phyloP scores from a whole-genome alignment of 2,888 invertebrate species.

The Plusia festucae region DNA sequence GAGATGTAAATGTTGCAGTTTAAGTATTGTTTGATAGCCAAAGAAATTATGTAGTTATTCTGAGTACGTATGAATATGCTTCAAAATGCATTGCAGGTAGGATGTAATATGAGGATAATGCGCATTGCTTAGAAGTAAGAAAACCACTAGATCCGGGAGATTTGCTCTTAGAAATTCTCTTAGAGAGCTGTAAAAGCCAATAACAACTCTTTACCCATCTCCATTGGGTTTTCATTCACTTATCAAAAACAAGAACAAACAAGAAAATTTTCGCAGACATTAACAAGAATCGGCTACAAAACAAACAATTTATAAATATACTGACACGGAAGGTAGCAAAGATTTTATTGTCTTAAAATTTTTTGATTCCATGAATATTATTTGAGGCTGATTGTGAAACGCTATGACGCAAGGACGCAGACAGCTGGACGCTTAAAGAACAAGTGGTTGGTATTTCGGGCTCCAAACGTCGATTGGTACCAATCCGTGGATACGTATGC shows the following conservation, averaged over 20 bases:
- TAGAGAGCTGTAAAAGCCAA: not conserved
- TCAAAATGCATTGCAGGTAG: not conserved
- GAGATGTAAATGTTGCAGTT: conserved; percentile 16
- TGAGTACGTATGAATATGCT: not conserved
- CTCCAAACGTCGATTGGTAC: conserved; percentile 50
- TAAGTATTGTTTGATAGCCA: too few relatives aligned
- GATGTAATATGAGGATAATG: not conserved
- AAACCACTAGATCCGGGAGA: conserved; percentile 4
- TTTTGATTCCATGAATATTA: conserved; percentile 47
- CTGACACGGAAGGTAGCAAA: conserved; percentile 24
- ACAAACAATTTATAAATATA: conserved; percentile 29
- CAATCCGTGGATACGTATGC: conserved; percentile 23
- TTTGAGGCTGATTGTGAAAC: conserved; percentile 61
- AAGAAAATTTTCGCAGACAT: conserved; percentile 30
- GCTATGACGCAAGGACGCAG: conserved; percentile 68
- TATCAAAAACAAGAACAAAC: conserved; percentile 23
- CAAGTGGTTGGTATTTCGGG: conserved; percentile 74
- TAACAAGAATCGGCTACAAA: conserved; percentile 39
- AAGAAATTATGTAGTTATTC: too few relatives aligned
- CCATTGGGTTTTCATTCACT: conserved; percentile 13
- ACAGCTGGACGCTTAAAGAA: conserved; percentile 68
- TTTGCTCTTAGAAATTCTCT: not conserved
- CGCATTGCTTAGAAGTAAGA: not conserved
- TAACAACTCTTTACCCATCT: conserved; percentile 1
- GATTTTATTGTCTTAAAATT: conserved; percentile 31